These are phyloP conservation scores for Pristionchus mayeri DNA, from an alignment of 2,888 invertebrate genomes.

Conservation along the genomic window DNA sequence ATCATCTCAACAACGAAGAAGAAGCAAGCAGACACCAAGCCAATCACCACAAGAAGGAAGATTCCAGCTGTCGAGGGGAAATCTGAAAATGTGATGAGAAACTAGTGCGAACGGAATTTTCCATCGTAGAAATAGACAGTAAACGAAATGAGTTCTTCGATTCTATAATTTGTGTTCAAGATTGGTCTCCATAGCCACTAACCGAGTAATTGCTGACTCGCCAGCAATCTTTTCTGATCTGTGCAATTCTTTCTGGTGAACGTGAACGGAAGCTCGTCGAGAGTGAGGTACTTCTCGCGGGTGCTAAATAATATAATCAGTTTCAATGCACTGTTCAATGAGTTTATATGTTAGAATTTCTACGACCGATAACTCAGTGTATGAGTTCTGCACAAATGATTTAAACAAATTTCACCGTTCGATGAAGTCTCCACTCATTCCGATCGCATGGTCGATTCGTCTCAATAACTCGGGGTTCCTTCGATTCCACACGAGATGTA, in stretches of 20 bases:
- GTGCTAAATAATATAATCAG: neutral
- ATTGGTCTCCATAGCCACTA: too few species aligned
- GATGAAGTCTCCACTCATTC: neutral
- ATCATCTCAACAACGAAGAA: neutral
- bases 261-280: slow-evolving; percentile 11
- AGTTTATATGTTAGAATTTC: too few species aligned
- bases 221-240: neutral
- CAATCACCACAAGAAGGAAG: neutral
- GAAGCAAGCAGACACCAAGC: neutral
- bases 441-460: slow-evolving; percentile 10
- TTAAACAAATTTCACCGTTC: neutral
- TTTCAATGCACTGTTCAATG: too few species aligned
- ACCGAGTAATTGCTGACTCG: slow-evolving; percentile 14
- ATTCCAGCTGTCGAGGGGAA: neutral
- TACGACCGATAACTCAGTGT: too few species aligned
- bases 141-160: too few species aligned
- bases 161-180: too few species aligned
- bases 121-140: too few species aligned
- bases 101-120: too few species aligned
- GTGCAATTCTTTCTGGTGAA: slow-evolving; percentile 4
- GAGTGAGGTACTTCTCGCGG: neutral
- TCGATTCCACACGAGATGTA: neutral
- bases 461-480: neutral
- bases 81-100: neutral
- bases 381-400: neutral